These are phyloP conservation scores for Urocolius indicus DNA, from an alignment of 2,113 vertebrate genomes.

Conservation along the genomic window DNA sequence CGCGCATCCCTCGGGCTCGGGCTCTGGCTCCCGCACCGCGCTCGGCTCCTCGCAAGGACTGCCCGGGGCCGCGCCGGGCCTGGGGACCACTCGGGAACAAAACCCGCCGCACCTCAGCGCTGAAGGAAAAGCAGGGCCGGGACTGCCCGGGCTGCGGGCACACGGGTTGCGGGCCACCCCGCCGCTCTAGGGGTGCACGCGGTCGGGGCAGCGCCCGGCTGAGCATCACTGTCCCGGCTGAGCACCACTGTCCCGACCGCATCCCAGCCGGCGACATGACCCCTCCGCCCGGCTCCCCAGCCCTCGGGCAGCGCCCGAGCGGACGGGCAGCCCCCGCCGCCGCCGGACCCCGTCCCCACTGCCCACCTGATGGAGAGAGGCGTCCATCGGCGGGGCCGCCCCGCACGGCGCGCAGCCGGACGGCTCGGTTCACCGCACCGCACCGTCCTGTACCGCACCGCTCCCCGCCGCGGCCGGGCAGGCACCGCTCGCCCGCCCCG, in stretches of 20 bases:
- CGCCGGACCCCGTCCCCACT: background rate
- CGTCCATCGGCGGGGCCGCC: background rate
- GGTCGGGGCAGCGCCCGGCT: background rate
- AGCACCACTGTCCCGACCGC: background rate
- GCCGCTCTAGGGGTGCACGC: background rate
- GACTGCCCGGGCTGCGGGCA: background rate
- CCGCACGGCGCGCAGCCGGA: background rate
- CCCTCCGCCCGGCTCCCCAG: background rate
- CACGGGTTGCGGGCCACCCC: background rate
- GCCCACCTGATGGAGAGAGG: slow-evolving; percentile 19
- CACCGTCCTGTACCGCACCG: background rate
- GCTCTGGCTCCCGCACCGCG: background rate
- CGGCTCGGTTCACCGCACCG: background rate
- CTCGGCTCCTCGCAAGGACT: background rate
- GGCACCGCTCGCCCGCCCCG: background rate
- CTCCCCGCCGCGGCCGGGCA: background rate
- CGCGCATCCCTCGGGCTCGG: background rate
- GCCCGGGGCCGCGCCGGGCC: background rate
- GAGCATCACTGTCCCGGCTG: background rate
- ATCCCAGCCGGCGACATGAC: background rate
- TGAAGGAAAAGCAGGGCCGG: background rate
- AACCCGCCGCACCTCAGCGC: background rate
- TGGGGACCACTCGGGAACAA: background rate
- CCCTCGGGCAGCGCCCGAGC: background rate
- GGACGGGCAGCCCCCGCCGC: no score